Evolutionary conservation across 2,888 invertebrate species (phyloP).

Genomic region (Aleiodes leptofemur): DNA sequence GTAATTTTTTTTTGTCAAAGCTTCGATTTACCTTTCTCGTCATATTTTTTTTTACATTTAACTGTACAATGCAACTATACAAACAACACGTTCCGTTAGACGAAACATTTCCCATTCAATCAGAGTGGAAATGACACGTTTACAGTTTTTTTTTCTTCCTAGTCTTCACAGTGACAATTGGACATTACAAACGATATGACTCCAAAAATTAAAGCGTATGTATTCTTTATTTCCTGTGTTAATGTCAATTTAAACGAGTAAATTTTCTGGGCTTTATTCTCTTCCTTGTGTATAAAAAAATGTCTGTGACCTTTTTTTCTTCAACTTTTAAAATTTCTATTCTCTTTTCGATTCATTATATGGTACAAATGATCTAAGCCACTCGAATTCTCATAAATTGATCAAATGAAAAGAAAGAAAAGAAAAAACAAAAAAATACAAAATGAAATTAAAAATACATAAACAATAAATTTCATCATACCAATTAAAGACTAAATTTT

Average conservation of each 20-base stretch:
- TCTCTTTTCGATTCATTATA: neutral
- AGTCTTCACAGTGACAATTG: slow-evolving; percentile 37
- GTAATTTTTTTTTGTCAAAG: slow-evolving; percentile 15
- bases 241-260: neutral
- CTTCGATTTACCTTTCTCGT: slow-evolving; percentile 28
- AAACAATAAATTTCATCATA: neutral
- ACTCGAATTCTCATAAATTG: slow-evolving; percentile 26
- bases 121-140: slow-evolving; percentile 35
- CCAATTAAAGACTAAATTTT: slow-evolving; percentile 9
- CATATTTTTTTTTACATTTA: slow-evolving; percentile 33
- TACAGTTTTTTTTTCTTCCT: slow-evolving; percentile 18
- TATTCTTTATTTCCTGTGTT: neutral
- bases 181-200: slow-evolving; percentile 10
- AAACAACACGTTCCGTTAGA: slow-evolving; percentile 25
- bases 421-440: neutral
- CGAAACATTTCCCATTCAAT: slow-evolving; percentile 49
- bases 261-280: neutral
- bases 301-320: slow-evolving; percentile 6
- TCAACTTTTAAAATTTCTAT: neutral
- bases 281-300: neutral
- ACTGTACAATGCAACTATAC: slow-evolving; percentile 47
- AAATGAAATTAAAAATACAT: neutral
- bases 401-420: neutral
- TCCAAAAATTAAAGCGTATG: slow-evolving; percentile 18
- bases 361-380: slow-evolving; percentile 25